Evolutionary conservation across 2,888 invertebrate genomes (phyloP).

Genomic region (Phaedon cochleariae): DNA sequence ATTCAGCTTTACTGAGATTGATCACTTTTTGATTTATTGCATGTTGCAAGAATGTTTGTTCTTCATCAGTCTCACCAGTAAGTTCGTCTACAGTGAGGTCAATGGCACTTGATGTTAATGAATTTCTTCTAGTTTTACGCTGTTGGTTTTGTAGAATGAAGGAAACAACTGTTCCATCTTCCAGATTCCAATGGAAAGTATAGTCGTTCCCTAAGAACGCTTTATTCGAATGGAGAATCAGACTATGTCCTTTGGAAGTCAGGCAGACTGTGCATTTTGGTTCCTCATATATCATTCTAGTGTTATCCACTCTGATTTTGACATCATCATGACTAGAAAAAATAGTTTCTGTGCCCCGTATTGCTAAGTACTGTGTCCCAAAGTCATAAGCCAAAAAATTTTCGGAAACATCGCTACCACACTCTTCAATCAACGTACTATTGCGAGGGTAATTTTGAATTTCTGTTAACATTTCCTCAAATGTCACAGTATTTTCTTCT

Average conservation of each 20-base stretch:
- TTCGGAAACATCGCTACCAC: constrained; percentile 20
- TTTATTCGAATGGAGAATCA: constrained; percentile 43
- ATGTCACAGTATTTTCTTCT: constrained; percentile 25
- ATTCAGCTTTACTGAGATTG: not conserved
- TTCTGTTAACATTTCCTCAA: constrained; percentile 40
- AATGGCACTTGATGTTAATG: not conserved
- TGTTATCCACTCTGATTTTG: constrained; percentile 47
- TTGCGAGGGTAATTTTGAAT: constrained; percentile 41
- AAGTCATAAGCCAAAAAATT: constrained; percentile 46
- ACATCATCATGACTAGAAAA: constrained; percentile 51
- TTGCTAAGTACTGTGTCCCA: constrained; percentile 39
- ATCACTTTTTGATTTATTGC: not conserved
- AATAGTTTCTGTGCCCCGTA: constrained; percentile 46
- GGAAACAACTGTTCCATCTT: constrained; percentile 44
- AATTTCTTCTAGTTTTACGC: constrained; percentile 1
- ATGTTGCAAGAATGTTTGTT: not conserved
- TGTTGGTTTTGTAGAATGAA: constrained; percentile 34
- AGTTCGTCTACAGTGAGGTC: not conserved
- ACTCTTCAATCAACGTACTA: constrained; percentile 33
- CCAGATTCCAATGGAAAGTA: constrained; percentile 40
- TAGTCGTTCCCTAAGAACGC: constrained; percentile 30
- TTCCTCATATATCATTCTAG: constrained; percentile 41
- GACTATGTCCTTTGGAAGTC: constrained; percentile 33
- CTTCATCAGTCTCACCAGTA: not conserved
- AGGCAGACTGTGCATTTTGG: constrained; percentile 45